These are phyloP conservation scores for Drosophila ercepeae DNA, from an alignment of 1,140 invertebrate species.

Conservation along the genomic window DNA sequence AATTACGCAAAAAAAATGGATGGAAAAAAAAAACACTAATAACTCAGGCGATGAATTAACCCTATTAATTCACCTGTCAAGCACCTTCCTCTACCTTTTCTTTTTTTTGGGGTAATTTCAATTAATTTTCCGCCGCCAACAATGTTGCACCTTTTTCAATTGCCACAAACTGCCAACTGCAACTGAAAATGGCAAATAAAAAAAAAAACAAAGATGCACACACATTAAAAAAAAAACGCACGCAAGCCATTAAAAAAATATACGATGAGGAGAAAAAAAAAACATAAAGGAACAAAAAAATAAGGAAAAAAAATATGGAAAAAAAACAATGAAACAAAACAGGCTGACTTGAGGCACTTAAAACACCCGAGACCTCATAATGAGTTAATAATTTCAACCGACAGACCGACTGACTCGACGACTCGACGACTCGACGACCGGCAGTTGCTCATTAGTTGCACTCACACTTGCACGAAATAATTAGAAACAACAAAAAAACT, in stretches of 20 bases:
- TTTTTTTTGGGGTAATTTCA: neutral
- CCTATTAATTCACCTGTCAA: neutral
- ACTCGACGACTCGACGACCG: too few species aligned
- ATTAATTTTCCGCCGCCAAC: slow-evolving; percentile 23
- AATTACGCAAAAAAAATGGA: neutral
- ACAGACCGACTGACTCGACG: slow-evolving; percentile 25
- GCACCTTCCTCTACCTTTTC: neutral
- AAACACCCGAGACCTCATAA: slow-evolving; percentile 50
- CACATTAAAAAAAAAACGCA: slow-evolving; percentile 31
- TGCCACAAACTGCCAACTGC: slow-evolving; percentile 2
- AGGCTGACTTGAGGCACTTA: slow-evolving; percentile 52
- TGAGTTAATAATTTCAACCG: slow-evolving; percentile 52
- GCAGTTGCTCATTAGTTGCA: slow-evolving; percentile 68
- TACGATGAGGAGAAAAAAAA: slow-evolving; percentile 4
- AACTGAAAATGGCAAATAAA: neutral
- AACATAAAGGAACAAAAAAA: slow-evolving; percentile 14
- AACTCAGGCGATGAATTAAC: neutral
- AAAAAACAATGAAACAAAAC: slow-evolving; percentile 38
- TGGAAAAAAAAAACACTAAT: neutral
- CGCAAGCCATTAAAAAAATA: slow-evolving; percentile 50
- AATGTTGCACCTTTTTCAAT: slow-evolving; percentile 51
- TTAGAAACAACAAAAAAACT: slow-evolving; percentile 35
- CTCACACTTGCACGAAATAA: slow-evolving; percentile 33
- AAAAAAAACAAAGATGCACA: slow-evolving; percentile 21
- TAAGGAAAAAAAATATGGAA: neutral